Evolutionary conservation across 1,140 invertebrate genomes (phyloP), one percentile per base, ranked within the genome.

Genomic region (Habropoda laboriosa): DNA sequence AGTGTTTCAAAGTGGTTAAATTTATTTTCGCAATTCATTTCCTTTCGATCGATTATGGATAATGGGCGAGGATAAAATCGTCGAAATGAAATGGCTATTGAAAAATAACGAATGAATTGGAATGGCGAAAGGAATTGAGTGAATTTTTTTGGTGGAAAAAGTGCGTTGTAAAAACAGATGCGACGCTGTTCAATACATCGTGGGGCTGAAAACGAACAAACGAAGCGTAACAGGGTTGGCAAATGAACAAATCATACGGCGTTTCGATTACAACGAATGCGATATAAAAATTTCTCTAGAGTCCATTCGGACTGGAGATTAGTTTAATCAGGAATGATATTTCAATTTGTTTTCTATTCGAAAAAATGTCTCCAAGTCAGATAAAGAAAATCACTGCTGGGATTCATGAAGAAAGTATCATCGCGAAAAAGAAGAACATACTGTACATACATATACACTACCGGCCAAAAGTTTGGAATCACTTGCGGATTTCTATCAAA

Each of bases 141-240:
- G 32, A 53, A 63, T 63, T 74, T 30, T 8, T n/a, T n/a, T n/a
- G n/a, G n/a, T n/a, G 5, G 35, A 40, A 74, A 51, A 63, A n/a
- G 27, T 12, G 38, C 21, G 55, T 24, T 49, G 30, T 38, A 73
- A 49, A 60, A 61, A 49, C 70, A 49, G 32, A 61, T 8, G 70
- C 40, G 18, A 30, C 5, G 53, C 57, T 71, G 58, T 72, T 72
- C 53, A 55, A 72, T 45, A 38, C 47, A 68, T 32, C 32, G 35
- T 27, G n/a, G 13, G 27, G 10, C 35, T 68, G 27, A 12, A 68
- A 45, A 13, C 0, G n/a, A n/a, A n/a, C 57, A 21, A 47, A 30
- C 64, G 42, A 64, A n/a, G 21, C 27, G 30, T 21, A 27, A 66
- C 27, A 40, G n/a, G 13, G 3, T 13, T 67, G 27, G 45, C 64